Base-by-base conservation (phyloP, 2,888 invertebrate species). In the Frankliniella fusca region DNA sequence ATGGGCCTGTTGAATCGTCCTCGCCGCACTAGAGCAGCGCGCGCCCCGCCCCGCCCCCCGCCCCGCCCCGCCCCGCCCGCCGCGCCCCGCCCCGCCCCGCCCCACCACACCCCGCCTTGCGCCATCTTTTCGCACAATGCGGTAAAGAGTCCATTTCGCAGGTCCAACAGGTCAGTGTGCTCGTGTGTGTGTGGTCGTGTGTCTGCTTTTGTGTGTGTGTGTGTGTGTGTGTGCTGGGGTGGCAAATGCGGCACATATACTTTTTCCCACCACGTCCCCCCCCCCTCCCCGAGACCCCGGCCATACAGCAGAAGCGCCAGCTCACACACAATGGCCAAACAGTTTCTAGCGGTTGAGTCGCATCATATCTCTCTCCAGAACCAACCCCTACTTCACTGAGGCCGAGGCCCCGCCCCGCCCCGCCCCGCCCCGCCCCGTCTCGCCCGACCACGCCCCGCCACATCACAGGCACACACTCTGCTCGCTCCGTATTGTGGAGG, bases 291-390 rank as follows among this genome's bases (percentile, higher is more conserved):
- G 54, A n/a, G n/a, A n/a, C 2, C 54, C 54, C 54, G 50, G 9
- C 50, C 50, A 12, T 12, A 54, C 54, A 54, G 54, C n/a, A n/a
- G n/a, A n/a, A n/a, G n/a, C n/a, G n/a, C n/a, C n/a, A n/a, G n/a
- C n/a, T n/a, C n/a, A n/a, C n/a, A n/a, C n/a, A n/a, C n/a, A n/a
- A n/a, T n/a, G n/a, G n/a, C n/a, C n/a, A 54, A 54, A 65, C 65
- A n/a, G 65, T 65, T 65, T 65, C 65, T 65, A 20, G 65, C 65
- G 65, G 65, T 65, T 65, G 65, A n/a, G 65, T 65, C 65, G 65
- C 65, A 65, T 65, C 65, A 65, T 65, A 65, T 65, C 65, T 50
- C 10, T n/a, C n/a, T n/a, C n/a, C n/a, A n/a, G 50, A 15, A 15
- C 50, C 50, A 15, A 9, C 50, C 50, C 50, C n/a, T n/a, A n/a